These are phyloP conservation scores for Papilio polytes DNA, from an alignment of 1,140 invertebrate genomes.

Conservation along the genomic window DNA sequence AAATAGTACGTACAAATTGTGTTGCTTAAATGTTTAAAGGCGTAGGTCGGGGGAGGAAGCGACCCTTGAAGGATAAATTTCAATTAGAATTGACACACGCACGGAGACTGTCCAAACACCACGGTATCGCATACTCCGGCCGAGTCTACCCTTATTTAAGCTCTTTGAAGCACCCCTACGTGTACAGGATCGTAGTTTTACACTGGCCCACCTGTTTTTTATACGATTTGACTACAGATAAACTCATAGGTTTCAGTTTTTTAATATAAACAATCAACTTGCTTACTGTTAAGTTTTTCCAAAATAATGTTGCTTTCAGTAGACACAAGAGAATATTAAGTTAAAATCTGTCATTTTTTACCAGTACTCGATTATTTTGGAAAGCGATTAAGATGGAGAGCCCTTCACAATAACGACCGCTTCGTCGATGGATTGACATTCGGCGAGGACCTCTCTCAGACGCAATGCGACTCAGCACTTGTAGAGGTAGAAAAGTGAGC, in stretches of 20 bases:
- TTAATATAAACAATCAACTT: no score
- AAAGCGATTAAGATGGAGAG: conserved; percentile 15
- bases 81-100: conserved; percentile 10
- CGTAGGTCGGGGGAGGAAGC: not conserved
- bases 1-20: not conserved
- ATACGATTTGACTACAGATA: not conserved
- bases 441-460: not conserved
- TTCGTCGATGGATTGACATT: conserved; percentile 20
- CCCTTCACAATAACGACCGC: conserved; percentile 2
- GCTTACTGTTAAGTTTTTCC: no score
- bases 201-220: not conserved
- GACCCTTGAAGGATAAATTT: conserved; percentile 2
- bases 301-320: not conserved
- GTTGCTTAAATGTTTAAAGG: not conserved
- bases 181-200: not conserved
- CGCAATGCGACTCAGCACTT: not conserved
- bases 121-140: not conserved
- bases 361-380: conserved; percentile 8
- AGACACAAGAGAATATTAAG: not conserved
- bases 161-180: not conserved
- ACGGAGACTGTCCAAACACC: not conserved
- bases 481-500: conserved; percentile 7
- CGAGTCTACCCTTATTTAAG: not conserved
- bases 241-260: not conserved
- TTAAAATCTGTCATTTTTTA: not conserved